These are phyloP conservation scores for Morbakka virulenta DNA, from an alignment of 30 jellyfish, hydroid and myxozoan genomes.

Conservation along the genomic window DNA sequence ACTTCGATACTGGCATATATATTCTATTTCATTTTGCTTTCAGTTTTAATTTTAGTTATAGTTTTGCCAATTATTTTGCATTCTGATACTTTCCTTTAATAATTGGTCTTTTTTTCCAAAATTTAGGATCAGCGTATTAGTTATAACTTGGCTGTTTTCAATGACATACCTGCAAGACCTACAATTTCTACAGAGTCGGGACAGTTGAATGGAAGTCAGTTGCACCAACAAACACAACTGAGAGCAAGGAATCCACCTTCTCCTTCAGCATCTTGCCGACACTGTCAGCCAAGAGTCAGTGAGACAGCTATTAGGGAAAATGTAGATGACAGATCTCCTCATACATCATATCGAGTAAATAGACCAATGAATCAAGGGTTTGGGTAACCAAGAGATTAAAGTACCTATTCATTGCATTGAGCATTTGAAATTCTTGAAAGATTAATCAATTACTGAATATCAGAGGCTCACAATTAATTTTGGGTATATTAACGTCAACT, in stretches of 20 bases:
- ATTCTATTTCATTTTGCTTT: too few relatives aligned
- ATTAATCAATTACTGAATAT: too few relatives aligned
- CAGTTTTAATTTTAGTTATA: too few relatives aligned
- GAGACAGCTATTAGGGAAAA: neutral
- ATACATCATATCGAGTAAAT: neutral
- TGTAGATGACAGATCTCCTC: neutral
- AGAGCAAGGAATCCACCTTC: neutral
- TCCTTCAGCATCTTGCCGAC: neutral
- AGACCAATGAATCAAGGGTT: neutral
- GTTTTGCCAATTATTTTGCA: too few relatives aligned
- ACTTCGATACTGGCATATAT: too few relatives aligned
- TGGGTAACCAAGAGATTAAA: too few relatives aligned
- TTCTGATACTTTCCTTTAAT: neutral
- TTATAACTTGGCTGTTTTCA: neutral
- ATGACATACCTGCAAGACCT: neutral
- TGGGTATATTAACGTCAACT: too few relatives aligned
- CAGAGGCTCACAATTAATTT: too few relatives aligned
- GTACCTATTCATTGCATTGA: too few relatives aligned
- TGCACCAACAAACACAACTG: neutral
- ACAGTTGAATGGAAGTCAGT: neutral
- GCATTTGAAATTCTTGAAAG: too few relatives aligned
- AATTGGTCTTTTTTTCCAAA: neutral
- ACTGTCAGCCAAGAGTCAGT: neutral
- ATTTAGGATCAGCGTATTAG: neutral
- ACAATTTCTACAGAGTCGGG: neutral